A percentile compares a stretch with the other conserved stretches of the same genome.
These are phyloP conservation scores for Cranoglanis bouderius DNA, from an alignment of 2,113 vertebrate genomes.

Conservation along the genomic window DNA sequence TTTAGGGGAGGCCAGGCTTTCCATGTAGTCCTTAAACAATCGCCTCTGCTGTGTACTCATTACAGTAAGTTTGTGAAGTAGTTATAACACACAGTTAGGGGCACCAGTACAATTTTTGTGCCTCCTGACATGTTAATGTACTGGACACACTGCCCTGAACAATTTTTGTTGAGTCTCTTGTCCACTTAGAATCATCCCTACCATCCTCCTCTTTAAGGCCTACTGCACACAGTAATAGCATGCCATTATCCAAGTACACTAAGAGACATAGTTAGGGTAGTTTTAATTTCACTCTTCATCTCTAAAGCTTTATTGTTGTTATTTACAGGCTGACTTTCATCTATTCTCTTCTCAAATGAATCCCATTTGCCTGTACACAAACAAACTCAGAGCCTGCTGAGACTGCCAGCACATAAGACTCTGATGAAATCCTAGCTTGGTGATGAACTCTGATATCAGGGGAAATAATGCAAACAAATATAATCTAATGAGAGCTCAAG, in stretches of 20 bases:
- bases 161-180: background rate
- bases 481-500: conserved; percentile 42
- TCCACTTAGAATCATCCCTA: background rate
- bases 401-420: conserved; percentile 20
- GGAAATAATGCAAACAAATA: conserved; percentile 45
- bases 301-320: conserved; percentile 23
- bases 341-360: conserved; percentile 28
- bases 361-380: conserved; percentile 36
- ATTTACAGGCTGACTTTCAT: conserved; percentile 31
- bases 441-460: conserved; percentile 50
- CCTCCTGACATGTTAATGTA: background rate
- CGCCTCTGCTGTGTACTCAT: background rate
- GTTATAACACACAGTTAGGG: background rate
- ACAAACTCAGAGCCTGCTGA: conserved; percentile 31
- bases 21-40: background rate
- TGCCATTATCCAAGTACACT: conserved; percentile 10
- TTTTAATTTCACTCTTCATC: conserved; percentile 34
- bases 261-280: background rate
- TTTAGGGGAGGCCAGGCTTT: background rate
- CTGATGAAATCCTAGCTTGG: conserved; percentile 39
- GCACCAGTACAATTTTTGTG: background rate
- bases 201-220: background rate
- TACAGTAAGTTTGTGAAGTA: background rate
- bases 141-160: background rate
- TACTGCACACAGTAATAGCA: background rate